Percentiles rank a stretch among this genome's conserved stretches.
phyloP scores from a whole-genome alignment of 1,140 invertebrate species.

The Drosophila ficusphila region DNA sequence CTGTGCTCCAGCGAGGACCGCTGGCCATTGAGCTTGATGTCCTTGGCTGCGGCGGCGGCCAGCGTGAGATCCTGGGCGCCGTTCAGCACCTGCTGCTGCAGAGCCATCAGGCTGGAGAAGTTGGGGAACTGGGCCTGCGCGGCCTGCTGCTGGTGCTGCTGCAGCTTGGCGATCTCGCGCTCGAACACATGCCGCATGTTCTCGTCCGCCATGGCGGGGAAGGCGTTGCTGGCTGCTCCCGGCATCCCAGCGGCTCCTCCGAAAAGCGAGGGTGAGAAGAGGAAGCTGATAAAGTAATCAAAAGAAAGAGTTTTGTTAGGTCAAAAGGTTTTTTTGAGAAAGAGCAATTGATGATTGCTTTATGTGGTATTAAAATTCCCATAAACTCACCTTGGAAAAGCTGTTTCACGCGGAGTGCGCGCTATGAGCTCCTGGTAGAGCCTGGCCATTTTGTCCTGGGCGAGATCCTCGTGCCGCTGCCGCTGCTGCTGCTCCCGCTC shows the following conservation, averaged over 20 bases:
- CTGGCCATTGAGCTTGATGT: slow-evolving; percentile 87
- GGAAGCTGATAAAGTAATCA: no score
- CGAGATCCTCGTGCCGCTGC: slow-evolving; percentile 96
- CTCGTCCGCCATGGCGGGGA: slow-evolving; percentile 86
- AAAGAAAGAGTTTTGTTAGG: no score
- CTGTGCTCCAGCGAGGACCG: slow-evolving; percentile 82
- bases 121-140: slow-evolving; percentile 87
- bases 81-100: slow-evolving; percentile 89
- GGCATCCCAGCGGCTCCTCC: slow-evolving; percentile 86
- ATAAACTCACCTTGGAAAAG: slow-evolving; percentile 88
- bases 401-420: slow-evolving; percentile 88
- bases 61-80: slow-evolving; percentile 93
- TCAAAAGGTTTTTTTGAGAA: not conserved
- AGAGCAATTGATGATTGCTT: not conserved
- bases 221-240: slow-evolving; percentile 86
- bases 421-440: slow-evolving; percentile 98
- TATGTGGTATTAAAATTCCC: not conserved
- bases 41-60: slow-evolving; percentile 88
- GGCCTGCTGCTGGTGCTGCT: slow-evolving; percentile 85
- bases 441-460: slow-evolving; percentile 97
- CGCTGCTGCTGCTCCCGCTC: slow-evolving; percentile 87
- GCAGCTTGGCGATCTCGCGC: slow-evolving; percentile 94
- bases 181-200: slow-evolving; percentile 95
- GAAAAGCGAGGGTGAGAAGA: slow-evolving; percentile 92
- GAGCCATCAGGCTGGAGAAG: slow-evolving; percentile 87